Evolutionary conservation across 2,797 vertebrate species (phyloP), one percentile per base, ranked within the genome.

Genomic region (Valencia hispanica): DNA sequence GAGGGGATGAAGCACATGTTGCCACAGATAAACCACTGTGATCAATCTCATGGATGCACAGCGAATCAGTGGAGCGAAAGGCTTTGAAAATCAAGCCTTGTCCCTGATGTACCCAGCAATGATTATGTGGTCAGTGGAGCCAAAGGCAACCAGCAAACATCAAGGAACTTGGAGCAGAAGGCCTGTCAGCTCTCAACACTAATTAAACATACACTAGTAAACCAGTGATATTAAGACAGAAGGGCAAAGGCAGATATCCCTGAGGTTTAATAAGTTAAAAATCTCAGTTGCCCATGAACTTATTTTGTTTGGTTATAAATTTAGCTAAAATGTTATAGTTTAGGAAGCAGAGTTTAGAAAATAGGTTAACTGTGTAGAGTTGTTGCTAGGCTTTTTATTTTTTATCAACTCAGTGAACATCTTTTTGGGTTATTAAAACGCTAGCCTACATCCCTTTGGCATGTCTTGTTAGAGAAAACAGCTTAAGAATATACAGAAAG

Each of bases 11-110:
- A 92, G 93, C 93, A 92, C 95, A 93, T 95, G 95, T 95, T 96
- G 94, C 94, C 94, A 93, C 94, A 95, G 95, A 96, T 96, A 96
- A 96, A 96, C 93, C 94, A 92, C 96, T 95, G 94, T 95, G 95
- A 96, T 96, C 96, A 96, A 95, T 96, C 95, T 95, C 91, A 92
- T 90, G 93, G 94, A 95, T 95, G 94, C 95, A 91, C 93, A 94
- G 95, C 90, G 83, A 96, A 96, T 96, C 95, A 92, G 92, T 90
- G 92, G 90, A 95, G 95, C 91, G 81, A 94, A 93, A 94, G 90
- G 91, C 95, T 96, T 96, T 96, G 95, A 96, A 96, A 95, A 95
- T 94, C 94, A 94, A 94, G 94, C 91, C 90, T 91, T 94, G 93
- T 95, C 95, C 94, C 94, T 91, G 92, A 94, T 94, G 94, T 94